phyloP scores from a whole-genome alignment of 2,113 vertebrate species.

The Brachypodius melanocephalos region DNA sequence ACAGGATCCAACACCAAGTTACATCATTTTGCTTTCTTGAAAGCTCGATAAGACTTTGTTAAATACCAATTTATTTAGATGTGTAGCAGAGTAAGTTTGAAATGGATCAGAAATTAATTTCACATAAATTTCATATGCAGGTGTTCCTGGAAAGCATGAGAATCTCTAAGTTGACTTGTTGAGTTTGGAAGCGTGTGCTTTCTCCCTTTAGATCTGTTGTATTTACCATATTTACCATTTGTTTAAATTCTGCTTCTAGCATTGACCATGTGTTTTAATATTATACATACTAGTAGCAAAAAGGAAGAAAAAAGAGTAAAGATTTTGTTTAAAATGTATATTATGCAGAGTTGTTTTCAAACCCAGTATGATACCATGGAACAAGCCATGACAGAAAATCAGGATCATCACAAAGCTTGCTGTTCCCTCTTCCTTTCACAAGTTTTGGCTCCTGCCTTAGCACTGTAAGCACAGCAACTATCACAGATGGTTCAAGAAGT shows the following conservation, averaged over 20 bases:
- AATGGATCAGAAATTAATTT: neutral
- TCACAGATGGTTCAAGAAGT: neutral
- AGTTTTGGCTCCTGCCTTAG: neutral
- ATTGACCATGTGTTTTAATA: neutral
- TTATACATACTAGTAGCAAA: neutral
- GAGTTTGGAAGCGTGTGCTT: neutral
- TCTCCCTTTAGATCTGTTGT: neutral
- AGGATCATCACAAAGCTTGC: neutral
- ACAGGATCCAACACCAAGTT: neutral
- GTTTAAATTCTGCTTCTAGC: neutral
- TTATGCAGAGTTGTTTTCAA: neutral
- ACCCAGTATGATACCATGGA: neutral
- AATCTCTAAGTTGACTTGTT: neutral
- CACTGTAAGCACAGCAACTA: neutral
- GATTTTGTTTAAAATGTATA: neutral
- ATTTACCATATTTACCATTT: neutral
- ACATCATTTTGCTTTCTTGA: neutral
- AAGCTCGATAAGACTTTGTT: neutral
- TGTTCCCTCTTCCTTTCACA: neutral
- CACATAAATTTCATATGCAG: neutral
- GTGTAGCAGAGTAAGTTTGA: neutral
- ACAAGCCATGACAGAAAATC: neutral
- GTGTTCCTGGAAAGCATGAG: neutral
- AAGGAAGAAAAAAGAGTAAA: accelerated
- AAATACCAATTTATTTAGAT: neutral